Percentiles rank a stretch among this genome's conserved stretches.
phyloP scores from a whole-genome alignment of 1,140 invertebrate species.

The Littorina saxatilis region DNA sequence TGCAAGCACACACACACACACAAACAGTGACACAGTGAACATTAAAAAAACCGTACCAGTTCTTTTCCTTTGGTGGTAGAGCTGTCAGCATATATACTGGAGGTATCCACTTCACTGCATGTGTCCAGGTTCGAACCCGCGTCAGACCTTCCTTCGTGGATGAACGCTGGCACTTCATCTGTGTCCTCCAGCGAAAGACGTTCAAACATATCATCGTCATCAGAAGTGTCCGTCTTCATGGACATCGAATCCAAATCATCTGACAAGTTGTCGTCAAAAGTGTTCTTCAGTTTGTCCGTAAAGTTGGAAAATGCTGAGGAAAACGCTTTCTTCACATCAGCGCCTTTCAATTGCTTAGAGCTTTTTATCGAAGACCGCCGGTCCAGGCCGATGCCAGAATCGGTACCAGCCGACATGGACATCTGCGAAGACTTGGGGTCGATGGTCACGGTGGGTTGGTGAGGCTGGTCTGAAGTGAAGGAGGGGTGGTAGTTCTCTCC shows the following conservation, averaged over 20 bases:
- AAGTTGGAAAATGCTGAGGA: slow-evolving; percentile 64
- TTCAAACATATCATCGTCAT: slow-evolving; percentile 77
- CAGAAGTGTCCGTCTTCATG: slow-evolving; percentile 75
- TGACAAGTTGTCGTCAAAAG: slow-evolving; percentile 55
- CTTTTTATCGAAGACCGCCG: slow-evolving; percentile 32
- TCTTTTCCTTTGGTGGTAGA: slow-evolving; percentile 64
- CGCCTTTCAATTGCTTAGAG: slow-evolving; percentile 33
- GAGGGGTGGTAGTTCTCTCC: neutral
- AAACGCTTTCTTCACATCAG: slow-evolving; percentile 64
- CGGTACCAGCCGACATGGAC: slow-evolving; percentile 42
- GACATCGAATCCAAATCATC: slow-evolving; percentile 74
- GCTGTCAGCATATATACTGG: slow-evolving; percentile 76
- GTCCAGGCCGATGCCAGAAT: slow-evolving; percentile 50
- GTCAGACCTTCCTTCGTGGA: slow-evolving; percentile 57
- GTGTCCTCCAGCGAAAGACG: slow-evolving; percentile 71
- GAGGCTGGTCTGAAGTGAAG: neutral
- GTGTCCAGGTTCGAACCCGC: slow-evolving; percentile 81
- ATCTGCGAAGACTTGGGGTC: slow-evolving; percentile 40
- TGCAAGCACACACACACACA: too few species aligned
- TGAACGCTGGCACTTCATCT: slow-evolving; percentile 67
- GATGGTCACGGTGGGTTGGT: neutral
- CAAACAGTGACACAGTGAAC: too few species aligned
- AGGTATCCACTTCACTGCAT: slow-evolving; percentile 89
- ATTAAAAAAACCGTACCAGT: too few species aligned
- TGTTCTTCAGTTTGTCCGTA: slow-evolving; percentile 66